Percentiles rank a stretch among this genome's conserved stretches.
These are phyloP conservation scores for Silurus glanis DNA, from an alignment of 2,113 vertebrate genomes.

Conservation along the genomic window DNA sequence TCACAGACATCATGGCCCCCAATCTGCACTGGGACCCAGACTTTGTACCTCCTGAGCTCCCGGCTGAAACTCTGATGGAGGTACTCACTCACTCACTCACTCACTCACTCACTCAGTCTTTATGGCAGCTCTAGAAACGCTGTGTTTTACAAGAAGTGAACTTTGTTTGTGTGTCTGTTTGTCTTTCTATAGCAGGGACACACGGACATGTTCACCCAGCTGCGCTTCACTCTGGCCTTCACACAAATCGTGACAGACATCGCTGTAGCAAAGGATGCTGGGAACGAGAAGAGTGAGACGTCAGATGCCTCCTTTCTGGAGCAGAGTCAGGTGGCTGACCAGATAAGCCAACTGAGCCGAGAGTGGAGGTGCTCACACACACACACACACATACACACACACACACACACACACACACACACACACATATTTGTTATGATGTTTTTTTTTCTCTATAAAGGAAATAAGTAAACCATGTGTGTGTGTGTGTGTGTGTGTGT, in stretches of 20 bases:
- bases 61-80: conserved; percentile 94
- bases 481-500: conserved; percentile 20
- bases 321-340: conserved; percentile 90
- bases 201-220: conserved; percentile 82
- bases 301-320: conserved; percentile 77
- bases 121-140: not conserved
- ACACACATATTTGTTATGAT: not conserved
- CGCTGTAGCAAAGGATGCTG: conserved; percentile 77
- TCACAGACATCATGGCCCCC: conserved; percentile 72
- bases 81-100: conserved; percentile 63
- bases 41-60: conserved; percentile 88
- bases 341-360: conserved; percentile 89
- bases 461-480: not conserved
- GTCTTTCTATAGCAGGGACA: conserved; percentile 79
- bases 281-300: conserved; percentile 63
- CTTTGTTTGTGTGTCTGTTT: conserved; percentile 3
- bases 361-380: conserved; percentile 84
- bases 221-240: conserved; percentile 87
- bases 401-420: not conserved
- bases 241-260: conserved; percentile 88
- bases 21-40: conserved; percentile 76
- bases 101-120: no score
- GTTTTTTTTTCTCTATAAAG: not conserved
- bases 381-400: not conserved
- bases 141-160: not conserved